Percentiles rank a stretch among this genome's conserved stretches.
These are phyloP conservation scores for Trichacis sp. DNA, from an alignment of 2,888 invertebrate species.

Conservation along the genomic window DNA sequence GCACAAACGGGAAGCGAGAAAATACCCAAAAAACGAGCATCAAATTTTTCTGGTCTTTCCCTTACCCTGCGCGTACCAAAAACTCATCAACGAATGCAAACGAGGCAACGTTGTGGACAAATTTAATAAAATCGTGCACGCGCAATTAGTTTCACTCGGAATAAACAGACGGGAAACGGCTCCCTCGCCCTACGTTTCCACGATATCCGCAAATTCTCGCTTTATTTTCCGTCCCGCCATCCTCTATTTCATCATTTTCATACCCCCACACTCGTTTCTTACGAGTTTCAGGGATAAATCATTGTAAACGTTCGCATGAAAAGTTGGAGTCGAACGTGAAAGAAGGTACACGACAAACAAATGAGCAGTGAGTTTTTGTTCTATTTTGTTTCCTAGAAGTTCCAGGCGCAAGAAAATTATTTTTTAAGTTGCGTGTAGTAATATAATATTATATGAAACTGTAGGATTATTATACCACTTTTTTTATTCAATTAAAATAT, in stretches of 20 bases:
- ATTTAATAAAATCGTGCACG: constrained; percentile 67
- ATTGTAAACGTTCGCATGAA: neutral
- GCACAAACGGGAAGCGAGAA: too few species aligned
- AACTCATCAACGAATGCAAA: constrained; percentile 68
- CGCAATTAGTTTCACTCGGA: constrained; percentile 62
- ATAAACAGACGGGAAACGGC: constrained; percentile 52
- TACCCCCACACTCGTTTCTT: neutral
- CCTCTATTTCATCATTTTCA: neutral
- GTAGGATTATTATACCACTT: too few species aligned
- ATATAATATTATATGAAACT: too few species aligned
- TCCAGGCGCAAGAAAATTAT: neutral
- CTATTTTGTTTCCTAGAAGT: too few species aligned
- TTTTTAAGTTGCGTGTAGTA: too few species aligned
- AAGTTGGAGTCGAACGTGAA: neutral
- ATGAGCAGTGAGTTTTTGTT: neutral
- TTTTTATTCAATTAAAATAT: too few species aligned
- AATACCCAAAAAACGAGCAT: too few species aligned
- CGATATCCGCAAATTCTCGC: constrained; percentile 47
- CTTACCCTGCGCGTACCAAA: too few species aligned
- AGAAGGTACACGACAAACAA: too few species aligned
- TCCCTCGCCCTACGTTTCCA: constrained; percentile 13
- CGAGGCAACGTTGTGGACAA: constrained; percentile 66
- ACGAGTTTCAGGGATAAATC: neutral
- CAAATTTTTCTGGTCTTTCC: too few species aligned
- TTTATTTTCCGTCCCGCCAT: neutral